Percentiles rank a stretch among this genome's conserved stretches.
These are phyloP conservation scores for Harpagoxenus sublaevis DNA, from an alignment of 2,888 invertebrate species.

Conservation along the genomic window DNA sequence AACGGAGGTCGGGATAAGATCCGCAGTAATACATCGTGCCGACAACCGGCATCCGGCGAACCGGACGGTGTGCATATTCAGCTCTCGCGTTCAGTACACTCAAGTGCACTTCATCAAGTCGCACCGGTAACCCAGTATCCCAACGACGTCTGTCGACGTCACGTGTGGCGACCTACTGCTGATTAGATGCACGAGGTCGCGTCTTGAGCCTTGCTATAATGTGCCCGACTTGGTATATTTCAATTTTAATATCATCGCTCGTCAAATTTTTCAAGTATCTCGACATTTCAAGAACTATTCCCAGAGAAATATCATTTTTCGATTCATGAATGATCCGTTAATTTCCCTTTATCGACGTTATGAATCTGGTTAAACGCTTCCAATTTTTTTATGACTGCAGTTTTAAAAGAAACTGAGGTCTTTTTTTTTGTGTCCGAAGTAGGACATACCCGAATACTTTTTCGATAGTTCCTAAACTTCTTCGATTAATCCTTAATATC, in stretches of 20 bases:
- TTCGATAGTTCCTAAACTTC: neutral
- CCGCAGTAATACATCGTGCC: slow-evolving; percentile 85
- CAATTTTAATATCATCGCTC: neutral
- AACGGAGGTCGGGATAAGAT: slow-evolving; percentile 81
- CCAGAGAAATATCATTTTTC: neutral
- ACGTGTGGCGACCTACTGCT: slow-evolving; percentile 61
- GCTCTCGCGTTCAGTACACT: slow-evolving; percentile 81
- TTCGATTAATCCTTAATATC: slow-evolving; percentile 9
- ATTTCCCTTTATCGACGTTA: neutral
- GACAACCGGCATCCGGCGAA: slow-evolving; percentile 84
- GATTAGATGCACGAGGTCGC: slow-evolving; percentile 55
- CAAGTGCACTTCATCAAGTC: slow-evolving; percentile 82
- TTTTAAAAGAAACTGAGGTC: neutral
- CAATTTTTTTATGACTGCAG: neutral
- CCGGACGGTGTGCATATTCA: slow-evolving; percentile 82
- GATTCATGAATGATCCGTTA: neutral
- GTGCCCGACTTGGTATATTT: neutral
- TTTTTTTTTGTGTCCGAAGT: neutral
- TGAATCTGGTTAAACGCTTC: neutral
- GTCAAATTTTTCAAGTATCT: neutral
- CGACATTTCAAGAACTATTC: neutral
- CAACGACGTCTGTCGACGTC: slow-evolving; percentile 64
- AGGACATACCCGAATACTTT: neutral
- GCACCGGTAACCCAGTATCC: slow-evolving; percentile 66
- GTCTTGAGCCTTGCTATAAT: slow-evolving; percentile 30